Conservation (phyloP, 2,113 vertebrate species). For the pig (Sus scrofa) region T2T-Sscrofa CM000821.6:43653001-43653500, state of each 20-base stretch:
- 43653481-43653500: background rate
- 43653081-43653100: conserved; percentile 21
- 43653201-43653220: conserved; percentile 38
- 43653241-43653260: conserved; percentile 21
- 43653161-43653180: conserved; percentile 54
- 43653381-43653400: background rate
- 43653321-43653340: background rate
- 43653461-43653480: background rate
- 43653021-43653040: background rate
- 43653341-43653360: background rate
- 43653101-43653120: background rate
- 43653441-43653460: background rate
- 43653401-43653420: background rate
- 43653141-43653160: background rate
- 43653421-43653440: background rate
- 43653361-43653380: background rate
- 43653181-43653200: conserved; percentile 60
- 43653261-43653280: background rate
- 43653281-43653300: background rate
- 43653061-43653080: background rate
- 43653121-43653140: background rate
- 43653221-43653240: background rate
- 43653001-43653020: conserved; percentile 13
- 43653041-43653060: background rate
- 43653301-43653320: background rate